Conservation (phyloP, 2,797 vertebrate genomes). For the Peromyscus eremicus region DNA sequence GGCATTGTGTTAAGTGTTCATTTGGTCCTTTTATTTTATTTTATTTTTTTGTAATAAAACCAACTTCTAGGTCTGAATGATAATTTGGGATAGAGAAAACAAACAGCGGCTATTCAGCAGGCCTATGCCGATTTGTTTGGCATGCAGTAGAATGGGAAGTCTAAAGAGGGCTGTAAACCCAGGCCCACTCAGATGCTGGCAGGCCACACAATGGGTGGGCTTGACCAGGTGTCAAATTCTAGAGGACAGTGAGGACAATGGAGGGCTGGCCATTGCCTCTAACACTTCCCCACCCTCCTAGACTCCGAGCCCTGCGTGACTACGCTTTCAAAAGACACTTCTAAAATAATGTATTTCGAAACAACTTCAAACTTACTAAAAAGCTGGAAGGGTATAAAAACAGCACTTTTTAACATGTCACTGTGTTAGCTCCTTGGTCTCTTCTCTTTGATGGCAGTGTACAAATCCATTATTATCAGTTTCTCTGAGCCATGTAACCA, state of each 20-base stretch:
- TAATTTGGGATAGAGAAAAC: constrained; percentile 36
- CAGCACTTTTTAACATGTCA: neutral
- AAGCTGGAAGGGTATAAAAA: neutral
- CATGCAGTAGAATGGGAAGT: neutral
- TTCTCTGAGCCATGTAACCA: neutral
- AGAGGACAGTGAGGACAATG: neutral
- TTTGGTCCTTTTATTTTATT: constrained; percentile 14
- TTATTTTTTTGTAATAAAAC: neutral
- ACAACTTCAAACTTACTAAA: neutral
- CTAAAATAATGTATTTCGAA: neutral
- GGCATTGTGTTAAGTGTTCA: neutral
- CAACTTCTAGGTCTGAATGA: neutral
- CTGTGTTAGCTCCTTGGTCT: neutral
- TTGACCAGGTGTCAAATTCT: neutral
- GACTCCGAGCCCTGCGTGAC: neutral
- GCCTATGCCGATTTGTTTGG: neutral
- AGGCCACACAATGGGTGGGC: neutral
- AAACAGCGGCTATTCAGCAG: neutral
- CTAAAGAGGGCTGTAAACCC: neutral
- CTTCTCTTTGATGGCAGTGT: neutral
- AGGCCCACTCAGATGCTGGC: neutral
- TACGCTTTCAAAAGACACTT: neutral
- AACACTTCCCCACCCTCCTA: neutral
- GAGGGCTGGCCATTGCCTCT: neutral
- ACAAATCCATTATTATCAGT: neutral